These are phyloP conservation scores for Griposia aprilina DNA, from an alignment of 2,888 invertebrate genomes.

Conservation along the genomic window DNA sequence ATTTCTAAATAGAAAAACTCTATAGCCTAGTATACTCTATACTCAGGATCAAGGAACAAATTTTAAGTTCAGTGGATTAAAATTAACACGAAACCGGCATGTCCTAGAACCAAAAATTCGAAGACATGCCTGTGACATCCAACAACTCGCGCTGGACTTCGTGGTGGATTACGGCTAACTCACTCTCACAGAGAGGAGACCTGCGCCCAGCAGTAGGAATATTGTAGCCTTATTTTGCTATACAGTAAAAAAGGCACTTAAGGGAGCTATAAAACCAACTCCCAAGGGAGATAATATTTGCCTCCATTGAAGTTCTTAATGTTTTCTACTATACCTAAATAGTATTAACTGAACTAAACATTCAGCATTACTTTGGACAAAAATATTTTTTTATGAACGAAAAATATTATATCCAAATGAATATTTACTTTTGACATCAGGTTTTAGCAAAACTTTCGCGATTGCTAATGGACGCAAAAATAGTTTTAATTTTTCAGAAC, in stretches of 20 bases:
- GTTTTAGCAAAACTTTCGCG: constrained; percentile 20
- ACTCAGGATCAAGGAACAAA: too few species aligned
- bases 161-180: background rate
- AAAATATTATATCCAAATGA: constrained; percentile 9
- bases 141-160: background rate
- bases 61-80: too few species aligned
- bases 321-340: background rate
- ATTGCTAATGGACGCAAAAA: constrained; percentile 21
- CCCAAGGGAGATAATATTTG: constrained; percentile 6
- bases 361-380: too few species aligned
- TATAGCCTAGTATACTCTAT: too few species aligned
- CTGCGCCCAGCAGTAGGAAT: background rate
- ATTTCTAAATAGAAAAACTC: background rate
- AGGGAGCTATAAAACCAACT: background rate
- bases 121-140: too few species aligned
- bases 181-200: background rate
- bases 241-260: background rate
- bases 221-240: background rate
- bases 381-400: background rate
- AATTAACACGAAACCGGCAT: too few species aligned
- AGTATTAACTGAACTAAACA: too few species aligned
- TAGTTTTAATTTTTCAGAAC: background rate
- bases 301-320: background rate
- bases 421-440: constrained; percentile 32
- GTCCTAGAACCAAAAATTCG: too few species aligned